These are phyloP conservation scores for Tinea trinotella DNA, from an alignment of 2,888 invertebrate species.

Conservation along the genomic window DNA sequence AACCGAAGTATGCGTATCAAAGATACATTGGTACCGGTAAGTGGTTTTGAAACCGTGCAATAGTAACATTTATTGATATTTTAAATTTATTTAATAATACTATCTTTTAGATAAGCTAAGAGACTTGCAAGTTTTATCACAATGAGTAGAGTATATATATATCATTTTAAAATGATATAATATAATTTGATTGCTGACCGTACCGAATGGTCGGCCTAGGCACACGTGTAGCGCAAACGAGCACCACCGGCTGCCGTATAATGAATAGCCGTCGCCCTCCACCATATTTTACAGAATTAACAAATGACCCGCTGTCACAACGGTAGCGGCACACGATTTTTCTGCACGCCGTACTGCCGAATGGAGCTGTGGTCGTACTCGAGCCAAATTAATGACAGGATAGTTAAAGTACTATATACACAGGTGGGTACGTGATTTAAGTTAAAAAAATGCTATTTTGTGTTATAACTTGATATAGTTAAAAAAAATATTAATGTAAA, in stretches of 20 bases:
- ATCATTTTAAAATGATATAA: no score
- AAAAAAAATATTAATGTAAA: no score
- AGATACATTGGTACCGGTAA: no score
- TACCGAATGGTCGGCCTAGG: constrained; percentile 27
- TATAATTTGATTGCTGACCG: constrained; percentile 45
- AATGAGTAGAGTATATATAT: no score
- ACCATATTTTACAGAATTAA: constrained; percentile 70
- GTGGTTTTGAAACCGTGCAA: no score
- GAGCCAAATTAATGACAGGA: constrained; percentile 16
- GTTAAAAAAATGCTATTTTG: background rate
- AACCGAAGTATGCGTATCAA: no score
- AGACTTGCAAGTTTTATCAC: no score
- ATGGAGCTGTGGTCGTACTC: constrained; percentile 59
- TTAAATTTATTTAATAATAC: no score
- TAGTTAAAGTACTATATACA: constrained; percentile 10
- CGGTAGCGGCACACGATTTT: constrained; percentile 62
- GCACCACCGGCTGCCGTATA: constrained; percentile 48
- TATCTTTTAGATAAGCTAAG: no score
- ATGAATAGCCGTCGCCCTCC: constrained; percentile 66
- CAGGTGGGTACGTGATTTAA: constrained; percentile 1
- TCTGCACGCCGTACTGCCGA: constrained; percentile 64
- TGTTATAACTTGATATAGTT: no score
- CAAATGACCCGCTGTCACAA: constrained; percentile 66
- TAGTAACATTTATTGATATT: no score
- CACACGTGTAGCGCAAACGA: constrained; percentile 67